Evolutionary conservation across 2,113 vertebrate genomes (phyloP).

Genomic region (Xenotilapia caudafasciata): DNA sequence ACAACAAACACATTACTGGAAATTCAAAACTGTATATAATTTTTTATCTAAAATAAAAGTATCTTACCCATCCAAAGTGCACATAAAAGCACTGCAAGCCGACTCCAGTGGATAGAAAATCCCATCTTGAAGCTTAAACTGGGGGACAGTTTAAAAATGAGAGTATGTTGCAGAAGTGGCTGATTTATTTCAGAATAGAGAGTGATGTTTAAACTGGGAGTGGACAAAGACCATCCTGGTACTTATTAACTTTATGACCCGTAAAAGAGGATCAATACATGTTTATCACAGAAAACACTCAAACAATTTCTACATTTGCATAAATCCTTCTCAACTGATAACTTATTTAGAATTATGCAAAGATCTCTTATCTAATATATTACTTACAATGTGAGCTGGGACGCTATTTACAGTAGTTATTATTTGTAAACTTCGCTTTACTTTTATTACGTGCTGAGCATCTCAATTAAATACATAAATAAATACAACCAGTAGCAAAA

Average conservation of each 20-base stretch:
- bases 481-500: background rate
- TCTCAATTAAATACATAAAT: background rate
- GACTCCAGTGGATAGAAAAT: background rate
- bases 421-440: background rate
- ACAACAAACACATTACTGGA: background rate
- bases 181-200: conserved; percentile 7
- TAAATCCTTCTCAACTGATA: background rate
- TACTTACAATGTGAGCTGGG: background rate
- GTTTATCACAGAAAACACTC: background rate
- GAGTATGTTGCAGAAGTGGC: background rate
- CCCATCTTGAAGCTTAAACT: conserved; percentile 30
- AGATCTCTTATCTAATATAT: background rate
- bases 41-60: background rate
- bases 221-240: background rate
- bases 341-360: background rate
- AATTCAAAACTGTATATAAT: background rate
- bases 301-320: background rate
- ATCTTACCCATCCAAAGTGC: conserved; percentile 13
- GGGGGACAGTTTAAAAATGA: background rate
- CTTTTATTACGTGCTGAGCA: background rate
- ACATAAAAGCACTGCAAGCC: conserved; percentile 3
- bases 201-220: background rate
- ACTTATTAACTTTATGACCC: conserved; percentile 66
- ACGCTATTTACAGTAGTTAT: background rate
- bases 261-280: conserved; percentile 44